These are phyloP conservation scores for Cydia pomonella DNA, from an alignment of 1,140 invertebrate genomes.

Conservation along the genomic window DNA sequence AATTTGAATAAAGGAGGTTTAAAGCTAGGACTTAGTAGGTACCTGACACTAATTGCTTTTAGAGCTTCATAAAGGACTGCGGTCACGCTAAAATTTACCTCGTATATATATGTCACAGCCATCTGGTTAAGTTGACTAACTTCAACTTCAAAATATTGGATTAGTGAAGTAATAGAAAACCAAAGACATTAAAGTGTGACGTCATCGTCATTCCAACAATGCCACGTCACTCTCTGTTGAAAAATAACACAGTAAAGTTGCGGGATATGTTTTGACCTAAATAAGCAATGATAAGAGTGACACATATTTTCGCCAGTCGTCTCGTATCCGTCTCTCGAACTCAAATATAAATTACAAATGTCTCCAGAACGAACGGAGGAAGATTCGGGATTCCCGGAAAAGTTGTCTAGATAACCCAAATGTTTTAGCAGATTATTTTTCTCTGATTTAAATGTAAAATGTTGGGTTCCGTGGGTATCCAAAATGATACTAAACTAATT, in stretches of 20 bases:
- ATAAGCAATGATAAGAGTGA: neutral
- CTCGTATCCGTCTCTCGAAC: neutral
- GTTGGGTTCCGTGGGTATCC: neutral
- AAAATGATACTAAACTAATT: too few relatives aligned
- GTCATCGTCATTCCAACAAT: neutral
- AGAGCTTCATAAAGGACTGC: neutral
- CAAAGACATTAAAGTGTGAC: neutral
- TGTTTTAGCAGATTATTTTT: neutral
- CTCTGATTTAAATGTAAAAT: neutral
- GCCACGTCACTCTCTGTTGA: neutral
- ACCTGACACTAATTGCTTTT: neutral
- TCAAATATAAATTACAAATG: conserved; percentile 6
- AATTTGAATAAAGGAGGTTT: neutral
- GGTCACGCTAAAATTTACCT: too few relatives aligned
- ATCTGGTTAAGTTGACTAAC: too few relatives aligned
- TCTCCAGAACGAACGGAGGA: neutral
- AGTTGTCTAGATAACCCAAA: neutral
- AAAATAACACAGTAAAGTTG: neutral
- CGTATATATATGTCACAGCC: too few relatives aligned
- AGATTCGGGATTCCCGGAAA: neutral
- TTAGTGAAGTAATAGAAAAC: neutral
- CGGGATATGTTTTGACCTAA: neutral
- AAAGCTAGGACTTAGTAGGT: neutral
- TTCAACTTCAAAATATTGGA: too few relatives aligned
- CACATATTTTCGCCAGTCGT: conserved; percentile 4